Conservation (phyloP, 1,140 invertebrate genomes). For the Oryctes rhinoceros region DNA sequence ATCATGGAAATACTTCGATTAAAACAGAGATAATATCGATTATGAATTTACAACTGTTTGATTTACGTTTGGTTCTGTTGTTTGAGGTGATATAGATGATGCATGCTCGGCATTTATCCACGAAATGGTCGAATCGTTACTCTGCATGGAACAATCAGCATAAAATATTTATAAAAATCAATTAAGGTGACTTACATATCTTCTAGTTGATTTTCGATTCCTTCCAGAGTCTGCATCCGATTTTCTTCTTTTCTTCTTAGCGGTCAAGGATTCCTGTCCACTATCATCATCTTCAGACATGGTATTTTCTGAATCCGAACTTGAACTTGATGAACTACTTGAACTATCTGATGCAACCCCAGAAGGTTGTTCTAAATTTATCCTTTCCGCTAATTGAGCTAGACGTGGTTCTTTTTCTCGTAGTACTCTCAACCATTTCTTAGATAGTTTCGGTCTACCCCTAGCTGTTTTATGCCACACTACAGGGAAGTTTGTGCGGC, state of each 20-base stretch:
- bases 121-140: conserved; percentile 34
- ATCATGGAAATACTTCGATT: background rate
- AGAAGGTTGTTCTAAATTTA: conserved; percentile 86
- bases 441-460: conserved; percentile 91
- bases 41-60: background rate
- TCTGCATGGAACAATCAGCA: conserved; percentile 7
- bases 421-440: conserved; percentile 65
- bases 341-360: conserved; percentile 95
- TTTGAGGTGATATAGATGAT: background rate
- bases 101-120: conserved; percentile 1
- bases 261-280: conserved; percentile 87
- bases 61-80: background rate
- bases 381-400: conserved; percentile 82
- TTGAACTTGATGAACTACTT: conserved; percentile 87
- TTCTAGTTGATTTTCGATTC: conserved; percentile 51
- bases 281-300: conserved; percentile 75
- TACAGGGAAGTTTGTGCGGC: conserved; percentile 93
- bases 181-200: conserved; percentile 49
- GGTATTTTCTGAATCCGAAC: conserved; percentile 68
- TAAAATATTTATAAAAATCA: background rate
- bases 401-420: conserved; percentile 82
- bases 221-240: conserved; percentile 56
- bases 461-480: conserved; percentile 99
- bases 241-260: conserved; percentile 81
- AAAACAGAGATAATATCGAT: background rate